These are phyloP conservation scores for Sinocyclocheilus rhinocerous DNA, from an alignment of 2,113 vertebrate species.

Conservation along the genomic window DNA sequence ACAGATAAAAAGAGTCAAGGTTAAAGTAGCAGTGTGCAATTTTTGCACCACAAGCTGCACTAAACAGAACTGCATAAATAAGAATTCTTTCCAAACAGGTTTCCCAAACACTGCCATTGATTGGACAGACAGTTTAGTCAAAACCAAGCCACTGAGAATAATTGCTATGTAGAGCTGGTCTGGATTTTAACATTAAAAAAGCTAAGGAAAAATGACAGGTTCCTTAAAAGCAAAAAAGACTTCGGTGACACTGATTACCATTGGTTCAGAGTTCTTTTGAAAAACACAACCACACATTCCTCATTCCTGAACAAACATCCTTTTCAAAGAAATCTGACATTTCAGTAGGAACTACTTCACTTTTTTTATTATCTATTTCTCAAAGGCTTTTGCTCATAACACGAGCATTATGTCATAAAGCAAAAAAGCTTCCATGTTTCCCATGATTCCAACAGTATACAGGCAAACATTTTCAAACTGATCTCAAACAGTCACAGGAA, in stretches of 20 bases:
- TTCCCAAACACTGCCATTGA: background rate
- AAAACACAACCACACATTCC: background rate
- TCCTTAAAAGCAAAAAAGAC: background rate
- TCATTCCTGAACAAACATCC: background rate
- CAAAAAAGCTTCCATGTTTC: background rate
- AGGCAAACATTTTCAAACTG: background rate
- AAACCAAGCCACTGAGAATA: background rate
- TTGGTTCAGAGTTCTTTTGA: background rate
- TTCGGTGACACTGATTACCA: background rate
- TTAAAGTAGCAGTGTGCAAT: no score
- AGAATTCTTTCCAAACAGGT: background rate
- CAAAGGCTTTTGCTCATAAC: background rate
- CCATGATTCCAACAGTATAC: background rate
- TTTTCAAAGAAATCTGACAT: background rate
- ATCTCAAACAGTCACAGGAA: background rate
- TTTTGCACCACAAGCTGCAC: no score
- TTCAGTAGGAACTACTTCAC: background rate
- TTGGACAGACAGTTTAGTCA: background rate
- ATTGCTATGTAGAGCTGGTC: background rate
- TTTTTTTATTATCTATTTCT: background rate
- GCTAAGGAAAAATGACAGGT: background rate
- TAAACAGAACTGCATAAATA: no score
- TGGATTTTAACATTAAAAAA: background rate
- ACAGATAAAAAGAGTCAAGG: no score
- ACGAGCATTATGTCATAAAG: background rate